phyloP scores from a whole-genome alignment of 1,140 invertebrate genomes.

The Aphelenchoides fujianensis region DNA sequence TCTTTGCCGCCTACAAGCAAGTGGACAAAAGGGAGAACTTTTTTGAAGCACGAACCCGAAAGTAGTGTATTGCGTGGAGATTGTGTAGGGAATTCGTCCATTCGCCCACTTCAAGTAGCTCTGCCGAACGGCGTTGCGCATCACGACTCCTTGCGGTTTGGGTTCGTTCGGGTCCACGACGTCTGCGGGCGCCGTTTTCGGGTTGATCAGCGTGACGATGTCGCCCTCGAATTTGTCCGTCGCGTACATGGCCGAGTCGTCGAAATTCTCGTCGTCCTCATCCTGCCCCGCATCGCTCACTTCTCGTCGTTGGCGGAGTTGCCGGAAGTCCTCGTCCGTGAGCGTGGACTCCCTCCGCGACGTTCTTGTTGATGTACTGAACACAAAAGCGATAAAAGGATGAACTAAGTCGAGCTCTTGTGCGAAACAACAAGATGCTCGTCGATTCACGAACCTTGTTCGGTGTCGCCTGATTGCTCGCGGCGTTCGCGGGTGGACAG shows the following conservation, averaged over 20 bases:
- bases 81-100: constrained; percentile 46
- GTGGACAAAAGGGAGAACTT: not conserved
- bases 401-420: not conserved
- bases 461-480: not conserved
- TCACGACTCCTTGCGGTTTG: constrained; percentile 29
- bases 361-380: constrained; percentile 42
- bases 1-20: constrained; percentile 48
- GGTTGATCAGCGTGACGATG: constrained; percentile 32
- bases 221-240: constrained; percentile 55
- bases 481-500: not conserved
- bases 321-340: constrained; percentile 35
- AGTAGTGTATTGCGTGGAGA: constrained; percentile 32
- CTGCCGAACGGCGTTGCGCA: constrained; percentile 55
- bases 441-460: not conserved
- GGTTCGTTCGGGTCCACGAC: not conserved
- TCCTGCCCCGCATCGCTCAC: not conserved
- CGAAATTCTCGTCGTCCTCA: constrained; percentile 22
- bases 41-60: constrained; percentile 26
- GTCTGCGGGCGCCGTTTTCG: not conserved
- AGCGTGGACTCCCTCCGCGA: constrained; percentile 30
- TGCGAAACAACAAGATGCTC: not conserved
- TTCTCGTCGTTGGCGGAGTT: not conserved
- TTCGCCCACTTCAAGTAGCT: constrained; percentile 52
- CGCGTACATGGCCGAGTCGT: constrained; percentile 61
- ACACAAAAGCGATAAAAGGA: constrained; percentile 19